Base-by-base conservation (phyloP, 2,113 vertebrate genomes). In the Ctenodactylus gundi region DNA sequence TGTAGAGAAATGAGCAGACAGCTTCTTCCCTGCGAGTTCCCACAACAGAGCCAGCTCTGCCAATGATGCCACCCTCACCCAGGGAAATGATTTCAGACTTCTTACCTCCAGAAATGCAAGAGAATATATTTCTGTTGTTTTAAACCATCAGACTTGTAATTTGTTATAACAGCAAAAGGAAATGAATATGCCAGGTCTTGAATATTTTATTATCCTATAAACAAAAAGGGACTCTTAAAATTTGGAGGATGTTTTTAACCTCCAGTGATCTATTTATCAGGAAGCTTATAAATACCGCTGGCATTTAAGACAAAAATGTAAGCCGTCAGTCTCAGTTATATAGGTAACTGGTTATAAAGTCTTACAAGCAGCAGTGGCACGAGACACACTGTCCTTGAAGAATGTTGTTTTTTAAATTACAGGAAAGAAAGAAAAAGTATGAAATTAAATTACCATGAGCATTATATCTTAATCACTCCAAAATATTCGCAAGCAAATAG, bases 201-300 rank as follows among this genome's bases (percentile, higher is more conserved):
- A 85, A 55, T 78, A 68, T 73, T 90, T 78, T 73, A 93, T 55
- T 94, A 96, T 68, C 23, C 39, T 23, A 17, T 76, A 65, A 88
- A 55, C 3, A 53, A 51, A 67, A 20, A 90, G 92, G 73, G 64
- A 36, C 6, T 31, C 72, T 85, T 95, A 93, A 81, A 95, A 91
- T 72, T 91, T 82, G 53, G n/a, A 64, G 44, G 12, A 13, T 1
- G 17, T 73, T 91, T 88, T 93, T 89, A 86, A 77, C 21, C 15
- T 72, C 51, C 31, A 68, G 6, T 46, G 25, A 68, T 51, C 15
- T 87, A 21, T 70, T 68, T 34, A 58, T 75, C 60, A 6, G 12
- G 53, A 85, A 80, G 46, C n/a, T 85, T 91, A 85, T 31, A 84
- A 85, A 39, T 70, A 86, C 68, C 20, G 70, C 58, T 29, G 57